phyloP scores from a whole-genome alignment of 2,797 vertebrate genomes.

The Melanotaenia boesemani region DNA sequence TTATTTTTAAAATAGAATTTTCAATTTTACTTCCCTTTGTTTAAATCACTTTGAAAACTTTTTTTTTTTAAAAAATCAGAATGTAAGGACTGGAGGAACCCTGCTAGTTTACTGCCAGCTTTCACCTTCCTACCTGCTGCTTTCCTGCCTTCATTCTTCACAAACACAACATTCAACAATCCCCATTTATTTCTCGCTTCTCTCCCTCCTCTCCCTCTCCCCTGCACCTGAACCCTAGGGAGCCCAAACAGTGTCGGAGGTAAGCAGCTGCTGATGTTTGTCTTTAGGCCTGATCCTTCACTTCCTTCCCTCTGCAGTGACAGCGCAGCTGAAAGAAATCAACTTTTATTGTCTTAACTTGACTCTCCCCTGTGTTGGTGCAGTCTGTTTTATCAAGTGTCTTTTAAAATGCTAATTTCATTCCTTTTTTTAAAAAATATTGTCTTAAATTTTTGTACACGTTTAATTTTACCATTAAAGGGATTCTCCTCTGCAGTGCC shows the following conservation, averaged over 20 bases:
- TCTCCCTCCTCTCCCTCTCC: slow-evolving; percentile 39
- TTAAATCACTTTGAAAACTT: background rate
- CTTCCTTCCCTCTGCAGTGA: slow-evolving; percentile 10
- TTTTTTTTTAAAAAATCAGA: no score
- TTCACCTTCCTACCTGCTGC: slow-evolving; percentile 20
- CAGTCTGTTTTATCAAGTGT: background rate
- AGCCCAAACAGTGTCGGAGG: slow-evolving; percentile 81
- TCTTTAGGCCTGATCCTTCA: slow-evolving; percentile 13
- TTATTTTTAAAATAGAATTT: background rate
- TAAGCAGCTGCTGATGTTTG: slow-evolving; percentile 65
- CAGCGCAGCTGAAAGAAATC: background rate
- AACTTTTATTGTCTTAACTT: background rate
- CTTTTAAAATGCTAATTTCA: background rate
- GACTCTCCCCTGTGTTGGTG: background rate
- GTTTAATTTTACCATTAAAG: background rate
- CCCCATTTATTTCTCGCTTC: slow-evolving; percentile 62
- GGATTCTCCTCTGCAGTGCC: background rate
- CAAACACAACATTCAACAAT: slow-evolving; percentile 12
- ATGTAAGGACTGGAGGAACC: slow-evolving; percentile 27
- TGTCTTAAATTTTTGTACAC: background rate
- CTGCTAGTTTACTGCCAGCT: background rate
- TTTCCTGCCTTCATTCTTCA: slow-evolving; percentile 22
- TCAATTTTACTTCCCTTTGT: background rate
- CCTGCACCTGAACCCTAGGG: slow-evolving; percentile 65
- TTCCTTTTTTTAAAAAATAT: background rate